Conservation (phyloP, 2,797 vertebrate species). For the Tapirus indicus region DNA sequence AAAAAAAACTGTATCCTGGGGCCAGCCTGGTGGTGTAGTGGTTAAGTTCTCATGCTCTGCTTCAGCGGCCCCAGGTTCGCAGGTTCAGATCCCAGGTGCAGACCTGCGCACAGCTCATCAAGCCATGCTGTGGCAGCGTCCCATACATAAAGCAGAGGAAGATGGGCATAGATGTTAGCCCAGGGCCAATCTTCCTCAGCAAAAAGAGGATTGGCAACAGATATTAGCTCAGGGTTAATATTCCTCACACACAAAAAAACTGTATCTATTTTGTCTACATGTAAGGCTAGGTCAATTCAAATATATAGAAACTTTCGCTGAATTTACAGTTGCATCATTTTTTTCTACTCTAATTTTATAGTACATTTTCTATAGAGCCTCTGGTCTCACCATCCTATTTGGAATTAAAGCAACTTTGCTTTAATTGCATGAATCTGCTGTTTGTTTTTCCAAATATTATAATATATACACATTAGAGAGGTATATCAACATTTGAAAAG, state of each 20-base stretch:
- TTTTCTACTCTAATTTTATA: not conserved
- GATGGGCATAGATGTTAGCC: too few relatives aligned
- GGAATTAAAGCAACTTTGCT: not conserved
- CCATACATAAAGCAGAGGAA: too few relatives aligned
- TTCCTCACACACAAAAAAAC: not conserved
- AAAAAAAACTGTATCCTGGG: too few relatives aligned
- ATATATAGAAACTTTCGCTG: not conserved
- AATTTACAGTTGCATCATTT: not conserved
- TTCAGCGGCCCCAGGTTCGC: too few relatives aligned
- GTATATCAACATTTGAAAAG: not conserved
- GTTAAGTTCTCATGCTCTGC: too few relatives aligned
- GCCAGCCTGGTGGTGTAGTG: too few relatives aligned
- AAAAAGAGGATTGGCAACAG: too few relatives aligned
- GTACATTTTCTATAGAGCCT: not conserved
- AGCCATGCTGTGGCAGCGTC: too few relatives aligned
- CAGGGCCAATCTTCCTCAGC: too few relatives aligned
- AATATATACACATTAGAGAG: not conserved
- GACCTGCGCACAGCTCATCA: too few relatives aligned
- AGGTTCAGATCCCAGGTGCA: too few relatives aligned
- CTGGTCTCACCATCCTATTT: not conserved
- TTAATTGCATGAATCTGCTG: not conserved
- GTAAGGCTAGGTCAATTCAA: not conserved
- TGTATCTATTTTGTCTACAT: not conserved
- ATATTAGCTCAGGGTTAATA: too few relatives aligned
- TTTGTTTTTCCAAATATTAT: not conserved